These are phyloP conservation scores for Equus quagga DNA, from an alignment of 2,113 vertebrate genomes.

Conservation along the genomic window DNA sequence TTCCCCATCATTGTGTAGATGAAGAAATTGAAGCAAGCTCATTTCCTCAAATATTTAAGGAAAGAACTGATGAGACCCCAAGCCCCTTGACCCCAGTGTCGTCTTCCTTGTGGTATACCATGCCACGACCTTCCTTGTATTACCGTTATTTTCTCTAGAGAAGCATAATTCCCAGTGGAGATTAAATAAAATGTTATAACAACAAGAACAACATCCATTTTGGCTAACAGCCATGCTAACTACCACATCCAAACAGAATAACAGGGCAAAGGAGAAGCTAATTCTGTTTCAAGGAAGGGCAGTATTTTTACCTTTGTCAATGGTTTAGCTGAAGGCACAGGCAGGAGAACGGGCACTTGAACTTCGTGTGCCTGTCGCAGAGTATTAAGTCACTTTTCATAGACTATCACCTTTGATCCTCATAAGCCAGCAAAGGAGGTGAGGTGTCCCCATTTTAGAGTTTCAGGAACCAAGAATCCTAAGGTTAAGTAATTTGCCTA, in stretches of 20 bases:
- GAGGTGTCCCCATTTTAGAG: neutral
- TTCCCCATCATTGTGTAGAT: neutral
- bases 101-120: neutral
- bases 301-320: slow-evolving; percentile 33
- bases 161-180: slow-evolving; percentile 75
- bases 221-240: slow-evolving; percentile 72
- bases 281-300: slow-evolving; percentile 30
- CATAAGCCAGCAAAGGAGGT: neutral
- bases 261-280: neutral
- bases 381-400: neutral
- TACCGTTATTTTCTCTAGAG: slow-evolving; percentile 75
- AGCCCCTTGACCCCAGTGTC: neutral
- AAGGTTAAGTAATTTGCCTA: neutral
- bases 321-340: neutral
- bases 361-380: neutral
- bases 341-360: accelerated
- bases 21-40: neutral
- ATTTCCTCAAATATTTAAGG: neutral
- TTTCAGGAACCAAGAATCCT: neutral
- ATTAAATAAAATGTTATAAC: slow-evolving; percentile 71
- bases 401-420: neutral
- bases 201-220: slow-evolving; percentile 63
- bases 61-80: neutral
- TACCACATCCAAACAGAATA: slow-evolving; percentile 20
- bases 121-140: slow-evolving; percentile 8